phyloP scores from a whole-genome alignment of 2,113 vertebrate species.

The Aythya baeri region DNA sequence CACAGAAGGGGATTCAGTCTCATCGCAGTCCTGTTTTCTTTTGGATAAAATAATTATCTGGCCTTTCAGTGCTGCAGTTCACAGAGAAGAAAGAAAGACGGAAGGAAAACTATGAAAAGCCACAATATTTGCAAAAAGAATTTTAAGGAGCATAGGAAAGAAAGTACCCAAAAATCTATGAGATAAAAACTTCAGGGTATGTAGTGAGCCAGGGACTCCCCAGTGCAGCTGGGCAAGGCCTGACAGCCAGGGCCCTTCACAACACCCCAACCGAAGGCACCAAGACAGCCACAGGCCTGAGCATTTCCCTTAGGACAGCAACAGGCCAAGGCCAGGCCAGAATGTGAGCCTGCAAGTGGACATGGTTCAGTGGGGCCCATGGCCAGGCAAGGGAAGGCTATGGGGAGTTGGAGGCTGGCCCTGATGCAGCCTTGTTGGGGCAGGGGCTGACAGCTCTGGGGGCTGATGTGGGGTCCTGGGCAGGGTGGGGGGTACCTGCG shows the following conservation, averaged over 20 bases:
- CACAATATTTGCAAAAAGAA: background rate
- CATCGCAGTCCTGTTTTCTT: background rate
- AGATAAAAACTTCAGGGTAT: background rate
- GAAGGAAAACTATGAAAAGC: background rate
- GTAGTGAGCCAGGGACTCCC: rapidly evolving
- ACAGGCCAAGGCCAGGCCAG: background rate
- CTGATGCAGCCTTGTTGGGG: background rate
- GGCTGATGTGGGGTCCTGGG: rapidly evolving
- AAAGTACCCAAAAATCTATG: background rate
- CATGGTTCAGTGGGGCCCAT: background rate
- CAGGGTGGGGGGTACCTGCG: no score
- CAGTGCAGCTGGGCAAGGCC: background rate
- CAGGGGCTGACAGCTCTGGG: background rate
- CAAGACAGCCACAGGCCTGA: background rate
- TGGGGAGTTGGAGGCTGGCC: background rate
- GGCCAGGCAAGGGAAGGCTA: background rate
- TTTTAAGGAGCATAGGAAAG: background rate
- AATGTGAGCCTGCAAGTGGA: no score
- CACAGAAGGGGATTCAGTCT: background rate
- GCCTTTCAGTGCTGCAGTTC: background rate
- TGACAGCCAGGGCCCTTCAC: no score
- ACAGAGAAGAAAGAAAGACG: background rate
- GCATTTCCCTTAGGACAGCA: background rate
- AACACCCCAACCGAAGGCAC: rapidly evolving
- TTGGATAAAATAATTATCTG: background rate